Evolutionary conservation across 2,888 invertebrate species (phyloP), one percentile per base, ranked within the genome.

Genomic region (Blomia tropicalis): DNA sequence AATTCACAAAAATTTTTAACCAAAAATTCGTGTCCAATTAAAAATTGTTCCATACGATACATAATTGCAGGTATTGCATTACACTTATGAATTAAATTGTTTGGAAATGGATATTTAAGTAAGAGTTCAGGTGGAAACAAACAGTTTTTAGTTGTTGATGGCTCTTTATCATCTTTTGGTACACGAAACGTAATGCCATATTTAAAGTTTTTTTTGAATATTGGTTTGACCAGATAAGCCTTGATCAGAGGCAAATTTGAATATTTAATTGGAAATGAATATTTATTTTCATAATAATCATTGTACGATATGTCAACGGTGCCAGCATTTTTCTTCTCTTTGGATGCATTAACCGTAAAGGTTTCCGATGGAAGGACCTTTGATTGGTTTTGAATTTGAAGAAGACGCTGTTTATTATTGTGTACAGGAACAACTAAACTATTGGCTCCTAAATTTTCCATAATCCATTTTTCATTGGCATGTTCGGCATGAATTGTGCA

Each of bases 21-120:
- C 7, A 47, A 11, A 25, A 47, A 27, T 25, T 47, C 11, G 7
- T 47, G 7, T 27, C 7, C 51, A 22, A 47, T 22, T 14, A 25
- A 27, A 47, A 47, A 47, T n/a, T 47, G 51, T 27, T 47, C 51
- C 51, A 47, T 11, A 14, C 51, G 51, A 27, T 47, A 27, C 51
- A 19, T n/a, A 47, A 47, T 47, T 14, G 51, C 7, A 11, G 27
- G 51, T 7, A 47, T 14, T 7, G 51, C 51, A 27, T 27, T 47
- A 19, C 7, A 25, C 23, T 11, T 22, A 25, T 14, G 27, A 22
- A 47, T 11, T 7, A 27, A 14, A 11, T 7, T 7, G 5, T 11
- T 7, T 14, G 51, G 22, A 7, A 47, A n/a, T 27, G 51, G 51
- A 47, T 47, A 47, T 7, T 25, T 27, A 19, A 27, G 27, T 7